Conservation (phyloP, 1,140 invertebrate species). For the Muscidifurax raptorellus region DNA sequence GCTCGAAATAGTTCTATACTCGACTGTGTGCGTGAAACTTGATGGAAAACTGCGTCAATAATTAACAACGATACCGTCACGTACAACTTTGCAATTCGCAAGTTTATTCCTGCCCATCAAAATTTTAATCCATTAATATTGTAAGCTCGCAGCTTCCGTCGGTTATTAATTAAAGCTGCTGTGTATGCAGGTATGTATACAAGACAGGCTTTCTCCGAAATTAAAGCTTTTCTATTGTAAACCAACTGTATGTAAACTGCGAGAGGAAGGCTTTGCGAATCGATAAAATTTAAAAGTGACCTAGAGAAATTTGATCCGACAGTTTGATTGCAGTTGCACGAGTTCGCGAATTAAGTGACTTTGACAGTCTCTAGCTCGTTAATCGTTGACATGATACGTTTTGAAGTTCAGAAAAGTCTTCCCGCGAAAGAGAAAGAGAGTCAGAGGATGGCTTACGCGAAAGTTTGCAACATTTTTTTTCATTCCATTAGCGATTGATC, state of each 20-base stretch:
- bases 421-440: too few species aligned
- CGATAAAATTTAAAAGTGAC: conserved; percentile 30
- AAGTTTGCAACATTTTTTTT: conserved; percentile 7
- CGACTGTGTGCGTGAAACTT: too few species aligned
- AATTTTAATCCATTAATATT: too few species aligned
- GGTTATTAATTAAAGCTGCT: too few species aligned
- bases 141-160: too few species aligned
- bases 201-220: neutral
- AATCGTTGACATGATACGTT: conserved; percentile 23
- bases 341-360: conserved; percentile 42
- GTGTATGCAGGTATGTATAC: too few species aligned
- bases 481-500: neutral
- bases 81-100: too few species aligned
- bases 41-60: too few species aligned
- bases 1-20: neutral
- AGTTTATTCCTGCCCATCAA: too few species aligned
- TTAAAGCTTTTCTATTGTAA: neutral
- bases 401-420: conserved; percentile 19
- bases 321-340: conserved; percentile 50
- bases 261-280: neutral
- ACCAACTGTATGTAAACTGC: neutral
- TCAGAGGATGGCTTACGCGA: neutral
- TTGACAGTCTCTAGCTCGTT: conserved; percentile 16
- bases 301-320: conserved; percentile 45
- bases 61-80: too few species aligned